These are phyloP conservation scores for Dorcus hopei DNA, from an alignment of 2,888 invertebrate species.

Conservation along the genomic window DNA sequence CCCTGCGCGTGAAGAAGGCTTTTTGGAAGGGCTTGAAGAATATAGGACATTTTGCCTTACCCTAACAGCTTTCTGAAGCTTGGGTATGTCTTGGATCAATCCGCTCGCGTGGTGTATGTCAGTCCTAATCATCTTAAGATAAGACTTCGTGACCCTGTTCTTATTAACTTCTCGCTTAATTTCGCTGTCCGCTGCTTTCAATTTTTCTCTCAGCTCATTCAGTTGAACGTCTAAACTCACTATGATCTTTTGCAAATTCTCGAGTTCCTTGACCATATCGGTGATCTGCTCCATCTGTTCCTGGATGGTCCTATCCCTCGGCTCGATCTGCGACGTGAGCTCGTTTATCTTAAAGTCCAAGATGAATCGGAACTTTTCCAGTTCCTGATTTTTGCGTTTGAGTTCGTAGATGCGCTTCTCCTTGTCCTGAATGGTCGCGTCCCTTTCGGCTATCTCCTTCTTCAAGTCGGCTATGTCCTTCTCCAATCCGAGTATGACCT, in stretches of 20 bases:
- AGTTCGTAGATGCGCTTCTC: slow-evolving; percentile 81
- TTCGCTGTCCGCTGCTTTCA: slow-evolving; percentile 69
- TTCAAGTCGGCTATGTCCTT: slow-evolving; percentile 77
- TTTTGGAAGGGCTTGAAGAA: background rate
- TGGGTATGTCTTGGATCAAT: slow-evolving; percentile 72
- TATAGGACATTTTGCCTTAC: slow-evolving; percentile 37
- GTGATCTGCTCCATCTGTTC: slow-evolving; percentile 77
- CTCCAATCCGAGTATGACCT: slow-evolving; percentile 67
- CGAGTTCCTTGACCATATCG: slow-evolving; percentile 80
- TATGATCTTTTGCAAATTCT: slow-evolving; percentile 73
- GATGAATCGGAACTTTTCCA: slow-evolving; percentile 90
- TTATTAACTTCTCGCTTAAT: slow-evolving; percentile 63
- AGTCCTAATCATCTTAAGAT: slow-evolving; percentile 71
- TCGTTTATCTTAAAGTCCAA: slow-evolving; percentile 87
- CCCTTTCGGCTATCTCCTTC: slow-evolving; percentile 81
- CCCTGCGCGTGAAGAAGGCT: no score
- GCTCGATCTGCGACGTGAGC: slow-evolving; percentile 76
- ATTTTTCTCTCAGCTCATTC: slow-evolving; percentile 73
- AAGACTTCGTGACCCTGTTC: slow-evolving; percentile 59
- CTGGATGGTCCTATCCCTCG: slow-evolving; percentile 79
- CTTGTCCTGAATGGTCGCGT: slow-evolving; percentile 79
- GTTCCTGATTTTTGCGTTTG: slow-evolving; percentile 79
- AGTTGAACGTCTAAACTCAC: slow-evolving; percentile 67
- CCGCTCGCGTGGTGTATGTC: slow-evolving; percentile 79
- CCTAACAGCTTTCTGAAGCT: slow-evolving; percentile 56